Evolutionary conservation across 35 echinoderm and acorn worm species (phyloP), one percentile per base, ranked within the genome.

Genomic region (Anneissia japonica): DNA sequence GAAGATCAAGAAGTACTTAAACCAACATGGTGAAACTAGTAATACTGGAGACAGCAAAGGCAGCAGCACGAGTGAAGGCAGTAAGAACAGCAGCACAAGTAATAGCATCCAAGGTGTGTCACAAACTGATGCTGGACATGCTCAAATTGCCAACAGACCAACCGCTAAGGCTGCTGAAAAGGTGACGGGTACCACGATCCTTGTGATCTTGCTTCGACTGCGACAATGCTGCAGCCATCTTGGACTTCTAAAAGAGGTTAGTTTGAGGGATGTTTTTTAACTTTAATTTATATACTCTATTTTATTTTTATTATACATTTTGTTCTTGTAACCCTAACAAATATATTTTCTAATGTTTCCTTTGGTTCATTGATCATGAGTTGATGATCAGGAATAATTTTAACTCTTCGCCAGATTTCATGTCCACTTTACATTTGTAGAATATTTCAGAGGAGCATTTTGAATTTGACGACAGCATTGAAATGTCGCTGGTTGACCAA

Each of bases 191-290:
- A 91, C 75, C 43, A 75, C 82, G 0, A 93, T 97, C 28, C 77
- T 97, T 81, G 91, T 93, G 32, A 88, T 90, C 34, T 73, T 97
- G 32, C 91, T 97, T 32, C 35, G 95, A 46, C 79, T 97, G 74
- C 84, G 95, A 43, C 95, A 97, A 45, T 97, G 95, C 82, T 97
- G 95, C 80, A 87, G 91, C 13, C 95, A 97, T 82, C 91, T 93
- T 0, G 93, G 95, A 40, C 82, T 97, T 32, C 51, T 97, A 34
- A 93, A 93, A 89, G 80, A 97, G 95, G 95, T 97, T 46, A 35
- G n/a, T 9, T 85, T 13, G 40, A 77, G 12, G 12, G 32, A 11
- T 12, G 11, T 16, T 77, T 28, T 77, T 28, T 14, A 13, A 64
- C n/a, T n/a, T n/a, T n/a, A n/a, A n/a, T n/a, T n/a, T n/a, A n/a